Percentiles rank a stretch among this genome's conserved stretches.
These are phyloP conservation scores for Sebastes hopkinsi DNA, from an alignment of 2,797 vertebrate species.

Conservation along the genomic window DNA sequence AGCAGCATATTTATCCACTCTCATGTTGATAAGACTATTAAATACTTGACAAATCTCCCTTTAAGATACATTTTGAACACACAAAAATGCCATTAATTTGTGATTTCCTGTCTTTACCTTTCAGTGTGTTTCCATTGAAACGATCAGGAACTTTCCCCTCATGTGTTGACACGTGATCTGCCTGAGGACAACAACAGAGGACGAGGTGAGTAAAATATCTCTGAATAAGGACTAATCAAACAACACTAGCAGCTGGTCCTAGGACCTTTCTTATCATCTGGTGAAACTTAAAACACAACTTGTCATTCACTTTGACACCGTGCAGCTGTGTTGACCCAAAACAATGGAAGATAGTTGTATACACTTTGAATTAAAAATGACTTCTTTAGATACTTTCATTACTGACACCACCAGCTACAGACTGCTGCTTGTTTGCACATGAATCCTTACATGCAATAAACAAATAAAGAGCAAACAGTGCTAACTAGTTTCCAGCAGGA, in stretches of 20 bases:
- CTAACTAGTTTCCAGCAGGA: not conserved
- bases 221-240: not conserved
- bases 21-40: no score
- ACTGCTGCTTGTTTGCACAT: not conserved
- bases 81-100: no score
- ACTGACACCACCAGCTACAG: no score
- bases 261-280: not conserved
- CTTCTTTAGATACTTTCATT: not conserved
- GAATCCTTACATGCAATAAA: not conserved
- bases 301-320: not conserved
- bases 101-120: constrained; percentile 34
- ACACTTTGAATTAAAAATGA: not conserved
- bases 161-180: constrained; percentile 32
- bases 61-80: no score
- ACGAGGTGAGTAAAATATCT: not conserved
- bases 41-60: no score
- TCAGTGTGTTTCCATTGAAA: constrained; percentile 48
- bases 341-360: not conserved
- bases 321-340: not conserved
- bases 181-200: constrained; percentile 26
- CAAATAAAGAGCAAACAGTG: not conserved
- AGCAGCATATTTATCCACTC: no score
- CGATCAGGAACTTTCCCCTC: constrained; percentile 31
- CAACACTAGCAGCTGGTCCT: not conserved
- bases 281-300: not conserved